Conservation (phyloP, 2,797 vertebrate species). For the Poecilia gillii region DNA sequence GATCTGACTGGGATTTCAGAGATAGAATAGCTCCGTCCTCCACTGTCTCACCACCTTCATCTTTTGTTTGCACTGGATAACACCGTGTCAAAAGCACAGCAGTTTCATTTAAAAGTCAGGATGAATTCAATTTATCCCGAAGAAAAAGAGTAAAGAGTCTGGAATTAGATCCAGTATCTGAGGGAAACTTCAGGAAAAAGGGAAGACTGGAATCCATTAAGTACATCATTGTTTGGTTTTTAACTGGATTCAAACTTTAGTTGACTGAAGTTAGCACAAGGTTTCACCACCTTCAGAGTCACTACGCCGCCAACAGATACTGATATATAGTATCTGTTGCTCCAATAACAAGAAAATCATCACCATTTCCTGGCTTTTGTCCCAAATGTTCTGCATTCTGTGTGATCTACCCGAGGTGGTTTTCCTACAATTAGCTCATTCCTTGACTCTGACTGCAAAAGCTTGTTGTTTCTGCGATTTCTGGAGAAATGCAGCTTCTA, state of each 20-base stretch:
- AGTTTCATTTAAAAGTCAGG: conserved; percentile 22
- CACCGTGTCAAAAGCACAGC: conserved; percentile 18
- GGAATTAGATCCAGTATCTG: background rate
- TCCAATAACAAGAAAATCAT: background rate
- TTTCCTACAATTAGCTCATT: background rate
- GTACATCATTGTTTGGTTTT: background rate
- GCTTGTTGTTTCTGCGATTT: no score
- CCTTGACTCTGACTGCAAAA: no score
- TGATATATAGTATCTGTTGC: background rate
- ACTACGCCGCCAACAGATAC: no score
- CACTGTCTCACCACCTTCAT: conserved; percentile 28
- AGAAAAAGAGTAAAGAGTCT: conserved; percentile 21
- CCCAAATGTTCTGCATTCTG: background rate
- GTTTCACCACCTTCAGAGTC: background rate
- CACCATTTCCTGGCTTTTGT: background rate
- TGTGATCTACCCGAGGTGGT: background rate
- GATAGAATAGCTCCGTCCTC: conserved; percentile 40
- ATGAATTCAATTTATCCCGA: conserved; percentile 28
- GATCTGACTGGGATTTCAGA: conserved; percentile 23
- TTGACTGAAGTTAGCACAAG: background rate
- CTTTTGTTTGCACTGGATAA: conserved; percentile 24
- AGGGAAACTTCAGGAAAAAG: background rate
- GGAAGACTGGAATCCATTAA: background rate
- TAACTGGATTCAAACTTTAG: background rate
- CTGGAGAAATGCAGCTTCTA: background rate